Evolutionary conservation across 2,113 vertebrate genomes (phyloP).

Genomic region (Chrysochloris asiatica): DNA sequence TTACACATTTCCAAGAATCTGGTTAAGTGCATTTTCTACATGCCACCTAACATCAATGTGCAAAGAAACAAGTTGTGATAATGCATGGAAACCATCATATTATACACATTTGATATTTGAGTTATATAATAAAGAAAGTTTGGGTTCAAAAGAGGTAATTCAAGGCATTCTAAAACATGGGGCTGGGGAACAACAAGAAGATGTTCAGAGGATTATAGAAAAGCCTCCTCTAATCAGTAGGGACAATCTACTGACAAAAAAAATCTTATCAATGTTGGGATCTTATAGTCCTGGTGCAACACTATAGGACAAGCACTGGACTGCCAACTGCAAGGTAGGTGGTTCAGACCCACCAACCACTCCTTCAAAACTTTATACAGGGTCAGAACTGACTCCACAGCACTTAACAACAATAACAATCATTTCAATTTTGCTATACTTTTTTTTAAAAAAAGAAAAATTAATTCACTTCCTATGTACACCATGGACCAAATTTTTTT

Average conservation of each 20-base stretch:
- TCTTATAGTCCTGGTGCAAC: background rate
- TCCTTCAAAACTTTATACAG: too few relatives aligned
- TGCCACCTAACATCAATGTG: background rate
- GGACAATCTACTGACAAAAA: background rate
- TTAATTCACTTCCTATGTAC: background rate
- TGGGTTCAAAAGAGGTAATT: conserved; percentile 1
- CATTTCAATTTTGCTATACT: too few relatives aligned
- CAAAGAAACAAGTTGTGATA: background rate
- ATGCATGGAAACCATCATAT: background rate
- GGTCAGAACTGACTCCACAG: too few relatives aligned
- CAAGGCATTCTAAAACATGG: conserved; percentile 1
- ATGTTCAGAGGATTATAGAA: background rate
- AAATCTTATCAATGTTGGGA: background rate
- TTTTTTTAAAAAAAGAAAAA: too few relatives aligned
- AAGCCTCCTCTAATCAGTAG: background rate
- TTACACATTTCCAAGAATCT: background rate
- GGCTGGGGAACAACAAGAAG: background rate
- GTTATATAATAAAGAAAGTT: background rate
- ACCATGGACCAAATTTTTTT: background rate
- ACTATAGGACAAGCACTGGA: too few relatives aligned
- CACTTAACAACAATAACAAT: too few relatives aligned
- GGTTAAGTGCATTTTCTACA: background rate
- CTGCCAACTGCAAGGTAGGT: too few relatives aligned
- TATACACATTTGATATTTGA: background rate
- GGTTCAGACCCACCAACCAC: too few relatives aligned